Conservation (phyloP, 2,888 invertebrate genomes). For the Drosophila sordidula region DNA sequence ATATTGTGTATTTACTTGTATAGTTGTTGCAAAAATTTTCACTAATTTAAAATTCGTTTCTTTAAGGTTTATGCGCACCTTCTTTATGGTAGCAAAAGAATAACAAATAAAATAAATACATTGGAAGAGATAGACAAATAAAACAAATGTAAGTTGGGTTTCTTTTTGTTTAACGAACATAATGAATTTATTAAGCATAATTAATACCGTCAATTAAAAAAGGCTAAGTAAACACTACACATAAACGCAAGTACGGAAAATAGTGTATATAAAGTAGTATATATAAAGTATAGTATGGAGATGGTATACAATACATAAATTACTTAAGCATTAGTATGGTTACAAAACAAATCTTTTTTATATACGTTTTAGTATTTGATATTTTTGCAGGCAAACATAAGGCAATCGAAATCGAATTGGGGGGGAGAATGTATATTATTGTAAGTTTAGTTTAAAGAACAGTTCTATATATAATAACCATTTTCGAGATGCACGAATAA, state of each 20-base stretch:
- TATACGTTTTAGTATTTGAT: slow-evolving; percentile 18
- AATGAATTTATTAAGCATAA: slow-evolving; percentile 76
- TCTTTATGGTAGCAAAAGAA: slow-evolving; percentile 17
- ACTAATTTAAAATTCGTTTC: slow-evolving; percentile 85
- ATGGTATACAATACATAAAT: slow-evolving; percentile 63
- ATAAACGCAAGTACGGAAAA: slow-evolving; percentile 61
- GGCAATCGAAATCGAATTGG: slow-evolving; percentile 52
- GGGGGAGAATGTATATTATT: slow-evolving; percentile 3
- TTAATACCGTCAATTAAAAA: slow-evolving; percentile 80
- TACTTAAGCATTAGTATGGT: slow-evolving; percentile 68
- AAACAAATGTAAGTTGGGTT: slow-evolving; percentile 44
- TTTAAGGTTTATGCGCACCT: slow-evolving; percentile 71
- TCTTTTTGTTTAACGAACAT: slow-evolving; percentile 75
- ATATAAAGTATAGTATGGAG: slow-evolving; percentile 37
- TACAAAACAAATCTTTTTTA: slow-evolving; percentile 31
- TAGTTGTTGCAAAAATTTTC: slow-evolving; percentile 79
- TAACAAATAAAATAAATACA: slow-evolving; percentile 10
- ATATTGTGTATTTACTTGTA: slow-evolving; percentile 48
- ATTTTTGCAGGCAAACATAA: slow-evolving; percentile 57
- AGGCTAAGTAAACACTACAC: slow-evolving; percentile 73
- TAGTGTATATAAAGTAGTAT: slow-evolving; percentile 44
- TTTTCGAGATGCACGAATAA: slow-evolving; percentile 52
- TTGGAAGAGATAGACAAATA: slow-evolving; percentile 30
- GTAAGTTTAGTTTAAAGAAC: slow-evolving; percentile 24
- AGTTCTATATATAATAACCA: slow-evolving; percentile 20